Conservation (phyloP, 1,140 invertebrate species). For the Calliphora vicina region DNA sequence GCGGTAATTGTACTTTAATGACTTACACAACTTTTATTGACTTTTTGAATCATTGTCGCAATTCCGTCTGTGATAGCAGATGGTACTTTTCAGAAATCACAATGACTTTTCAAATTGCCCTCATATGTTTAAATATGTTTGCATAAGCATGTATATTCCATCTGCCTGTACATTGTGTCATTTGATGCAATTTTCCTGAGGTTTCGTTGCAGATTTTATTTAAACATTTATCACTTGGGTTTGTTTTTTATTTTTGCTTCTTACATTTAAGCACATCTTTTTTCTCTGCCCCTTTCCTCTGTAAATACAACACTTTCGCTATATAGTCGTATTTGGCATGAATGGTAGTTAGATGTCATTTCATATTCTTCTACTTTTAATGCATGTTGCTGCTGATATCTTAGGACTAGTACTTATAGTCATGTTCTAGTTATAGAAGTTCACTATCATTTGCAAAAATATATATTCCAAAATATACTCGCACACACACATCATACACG, state of each 20-base stretch:
- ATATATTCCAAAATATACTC: not conserved
- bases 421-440: not conserved
- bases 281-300: not conserved
- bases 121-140: not conserved
- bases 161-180: not conserved
- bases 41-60: no score
- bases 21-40: no score
- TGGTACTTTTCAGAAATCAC: no score
- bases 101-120: no score
- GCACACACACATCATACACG: no score
- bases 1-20: no score
- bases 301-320: not conserved
- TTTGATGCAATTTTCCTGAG: not conserved
- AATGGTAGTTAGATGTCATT: not conserved
- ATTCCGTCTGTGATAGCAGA: no score
- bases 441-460: slow-evolving; percentile 1
- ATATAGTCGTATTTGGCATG: not conserved
- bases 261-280: not conserved
- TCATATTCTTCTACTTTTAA: not conserved
- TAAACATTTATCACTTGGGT: not conserved
- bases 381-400: not conserved
- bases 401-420: not conserved
- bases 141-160: not conserved
- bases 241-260: not conserved
- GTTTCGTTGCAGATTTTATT: not conserved